phyloP scores from a whole-genome alignment of 2,888 invertebrate species.

The Monochamus alternatus region DNA sequence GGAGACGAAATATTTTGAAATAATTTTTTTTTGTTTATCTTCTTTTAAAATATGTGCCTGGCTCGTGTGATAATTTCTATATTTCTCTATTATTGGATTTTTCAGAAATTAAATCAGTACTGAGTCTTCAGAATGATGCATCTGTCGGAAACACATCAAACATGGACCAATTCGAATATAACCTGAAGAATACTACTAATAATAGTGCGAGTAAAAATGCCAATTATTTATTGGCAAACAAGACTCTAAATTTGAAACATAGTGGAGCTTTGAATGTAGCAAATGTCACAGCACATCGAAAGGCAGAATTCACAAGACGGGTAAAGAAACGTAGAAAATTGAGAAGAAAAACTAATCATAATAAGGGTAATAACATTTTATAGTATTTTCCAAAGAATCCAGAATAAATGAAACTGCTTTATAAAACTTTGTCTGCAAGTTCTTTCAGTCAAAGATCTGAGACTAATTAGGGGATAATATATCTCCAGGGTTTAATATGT shows the following conservation, averaged over 20 bases:
- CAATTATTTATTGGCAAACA: background rate
- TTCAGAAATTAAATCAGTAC: background rate
- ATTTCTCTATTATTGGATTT: background rate
- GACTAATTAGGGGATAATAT: no score
- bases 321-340: slow-evolving; percentile 32
- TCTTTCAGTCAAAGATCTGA: no score
- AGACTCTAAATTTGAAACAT: background rate
- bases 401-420: no score
- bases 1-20: no score
- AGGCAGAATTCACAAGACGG: background rate
- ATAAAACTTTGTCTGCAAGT: no score
- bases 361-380: slow-evolving; percentile 27
- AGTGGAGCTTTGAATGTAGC: background rate
- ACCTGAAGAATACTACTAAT: background rate
- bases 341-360: slow-evolving; percentile 28
- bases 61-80: no score
- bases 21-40: no score
- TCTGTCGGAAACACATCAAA: background rate
- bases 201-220: background rate
- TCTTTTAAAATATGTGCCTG: no score
- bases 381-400: background rate
- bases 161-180: background rate
- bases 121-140: slow-evolving; percentile 10
- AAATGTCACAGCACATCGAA: background rate
- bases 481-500: no score